These are phyloP conservation scores for Sinonovacula constricta DNA, from an alignment of 1,140 invertebrate genomes.

Conservation along the genomic window DNA sequence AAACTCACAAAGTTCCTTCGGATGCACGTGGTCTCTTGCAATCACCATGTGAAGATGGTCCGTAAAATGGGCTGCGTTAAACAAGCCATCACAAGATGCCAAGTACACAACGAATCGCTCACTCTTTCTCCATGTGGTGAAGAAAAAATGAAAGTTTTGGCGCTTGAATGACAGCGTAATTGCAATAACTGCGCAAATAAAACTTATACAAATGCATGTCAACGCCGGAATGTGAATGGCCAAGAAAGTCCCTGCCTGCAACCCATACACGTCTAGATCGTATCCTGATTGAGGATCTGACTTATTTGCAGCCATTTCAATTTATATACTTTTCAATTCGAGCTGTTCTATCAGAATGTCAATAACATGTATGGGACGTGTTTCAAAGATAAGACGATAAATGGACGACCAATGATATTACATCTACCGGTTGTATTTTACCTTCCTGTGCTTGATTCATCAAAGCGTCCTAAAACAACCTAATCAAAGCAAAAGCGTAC, in stretches of 20 bases:
- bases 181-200: background rate
- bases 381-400: too few relatives aligned
- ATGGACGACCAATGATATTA: too few relatives aligned
- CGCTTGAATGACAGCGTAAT: conserved; percentile 2
- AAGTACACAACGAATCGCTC: conserved; percentile 10
- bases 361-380: too few relatives aligned
- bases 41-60: too few relatives aligned
- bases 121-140: background rate
- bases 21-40: background rate
- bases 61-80: conserved; percentile 14
- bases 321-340: too few relatives aligned
- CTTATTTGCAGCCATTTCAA: too few relatives aligned
- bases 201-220: conserved; percentile 6
- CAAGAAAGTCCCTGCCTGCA: conserved; percentile 3
- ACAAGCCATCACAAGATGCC: conserved; percentile 15
- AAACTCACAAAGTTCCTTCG: conserved; percentile 9
- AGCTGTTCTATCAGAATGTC: too few relatives aligned
- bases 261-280: conserved; percentile 8
- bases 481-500: too few relatives aligned
- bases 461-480: too few relatives aligned
- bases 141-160: background rate
- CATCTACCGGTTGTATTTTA: too few relatives aligned
- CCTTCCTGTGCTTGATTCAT: too few relatives aligned
- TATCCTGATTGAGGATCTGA: too few relatives aligned
- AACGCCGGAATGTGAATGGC: conserved; percentile 18